A percentile compares a stretch with the other conserved stretches of the same genome.
These are phyloP conservation scores for Falco naumanni DNA, from an alignment of 2,797 vertebrate species.

Conservation along the genomic window DNA sequence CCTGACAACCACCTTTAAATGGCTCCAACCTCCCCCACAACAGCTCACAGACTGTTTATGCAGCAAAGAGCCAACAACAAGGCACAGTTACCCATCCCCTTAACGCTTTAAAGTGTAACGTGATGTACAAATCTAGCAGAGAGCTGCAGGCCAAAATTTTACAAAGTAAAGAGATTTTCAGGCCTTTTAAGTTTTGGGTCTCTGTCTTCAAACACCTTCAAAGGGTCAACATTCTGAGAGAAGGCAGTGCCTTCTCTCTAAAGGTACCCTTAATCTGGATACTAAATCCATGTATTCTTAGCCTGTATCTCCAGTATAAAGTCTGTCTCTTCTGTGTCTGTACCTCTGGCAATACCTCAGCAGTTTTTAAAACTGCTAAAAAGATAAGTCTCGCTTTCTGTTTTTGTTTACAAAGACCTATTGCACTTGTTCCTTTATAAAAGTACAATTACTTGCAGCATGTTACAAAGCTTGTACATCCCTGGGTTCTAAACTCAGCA, in stretches of 20 bases:
- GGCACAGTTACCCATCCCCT: neutral
- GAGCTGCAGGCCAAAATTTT: neutral
- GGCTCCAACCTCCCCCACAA: neutral
- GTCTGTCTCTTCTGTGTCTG: neutral
- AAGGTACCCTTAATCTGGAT: neutral
- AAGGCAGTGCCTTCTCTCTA: neutral
- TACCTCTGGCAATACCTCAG: neutral
- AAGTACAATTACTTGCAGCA: fast-evolving
- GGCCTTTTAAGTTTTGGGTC: neutral
- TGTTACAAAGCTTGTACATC: neutral
- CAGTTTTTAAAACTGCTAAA: neutral
- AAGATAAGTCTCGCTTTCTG: neutral
- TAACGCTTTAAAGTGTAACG: neutral
- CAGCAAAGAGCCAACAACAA: neutral
- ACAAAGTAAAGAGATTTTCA: neutral
- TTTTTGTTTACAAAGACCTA: neutral
- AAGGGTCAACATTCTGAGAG: neutral
- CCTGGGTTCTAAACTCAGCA: neutral
- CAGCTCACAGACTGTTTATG: neutral
- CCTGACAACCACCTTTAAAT: neutral
- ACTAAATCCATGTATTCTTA: neutral
- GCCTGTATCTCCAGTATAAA: neutral
- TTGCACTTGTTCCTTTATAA: neutral
- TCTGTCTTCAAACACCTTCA: neutral
- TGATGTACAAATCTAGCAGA: neutral